Base-by-base conservation (phyloP, 2,113 vertebrate genomes). In the Paradisaea rubra region DNA sequence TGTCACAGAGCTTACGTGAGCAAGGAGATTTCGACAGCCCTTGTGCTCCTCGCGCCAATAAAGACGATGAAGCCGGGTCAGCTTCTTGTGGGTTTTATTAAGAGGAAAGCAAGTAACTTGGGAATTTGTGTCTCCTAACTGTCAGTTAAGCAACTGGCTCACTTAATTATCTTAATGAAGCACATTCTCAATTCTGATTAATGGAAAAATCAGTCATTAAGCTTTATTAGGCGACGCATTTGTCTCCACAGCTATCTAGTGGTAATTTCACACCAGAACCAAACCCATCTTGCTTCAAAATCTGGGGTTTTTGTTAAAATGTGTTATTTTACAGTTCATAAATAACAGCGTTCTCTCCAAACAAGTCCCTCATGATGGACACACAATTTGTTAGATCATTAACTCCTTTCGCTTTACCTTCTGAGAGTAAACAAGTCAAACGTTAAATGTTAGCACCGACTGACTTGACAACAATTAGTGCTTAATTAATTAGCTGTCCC, bases 151-250 rank as follows among this genome's bases (percentile, higher is more conserved):
- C 87, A 94, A 97, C 63, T 91, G 82, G 86, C 82, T 92, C 86
- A 86, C 94, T 93, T 97, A 97, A 98, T 98, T 97, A 97, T 54
- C 97, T 94, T 97, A 97, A 98, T 97, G 95, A 98, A 97, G 90
- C 91, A 92, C 96, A 93, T 96, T 97, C 91, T 93, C 91, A 63
- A 73, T 91, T 92, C 90, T 97, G 96, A 97, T 97, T 95, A 97
- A 96, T 82, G 66, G 84, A 95, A 96, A 97, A 96, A 96, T 96
- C 84, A 96, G 82, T 92, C 97, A 97, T 97, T 97, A 97, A 97
- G 91, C 93, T 95, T 94, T 96, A 97, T 97, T 97, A 97, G 64
- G 89, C 63, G 6, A 91, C 2, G 37, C 94, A 94, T 96, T 97
- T 97, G 94, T 97, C 95, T 96, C 94, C 52, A 27, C 66, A 60